Percentiles rank a stretch among this genome's conserved stretches.
Evolutionary conservation across 1,140 invertebrate species (phyloP).

Genomic region (Lepidotrigona ventralis): DNA sequence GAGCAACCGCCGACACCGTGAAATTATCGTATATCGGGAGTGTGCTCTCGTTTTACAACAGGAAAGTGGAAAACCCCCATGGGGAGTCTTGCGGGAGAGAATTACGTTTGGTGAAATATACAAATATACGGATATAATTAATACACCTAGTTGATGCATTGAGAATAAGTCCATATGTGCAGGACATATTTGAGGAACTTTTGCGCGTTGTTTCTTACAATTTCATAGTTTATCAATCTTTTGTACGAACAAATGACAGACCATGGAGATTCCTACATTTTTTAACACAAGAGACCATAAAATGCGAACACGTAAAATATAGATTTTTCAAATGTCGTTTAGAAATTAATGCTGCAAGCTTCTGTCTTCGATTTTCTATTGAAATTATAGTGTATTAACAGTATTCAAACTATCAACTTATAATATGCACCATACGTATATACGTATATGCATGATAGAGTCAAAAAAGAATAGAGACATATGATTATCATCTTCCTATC

Average conservation of each 20-base stretch:
- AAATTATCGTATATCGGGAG: constrained; percentile 28
- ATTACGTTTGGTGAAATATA: not conserved
- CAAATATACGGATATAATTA: not conserved
- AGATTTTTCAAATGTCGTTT: too few relatives aligned
- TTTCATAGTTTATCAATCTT: not conserved
- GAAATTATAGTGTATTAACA: too few relatives aligned
- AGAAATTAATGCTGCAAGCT: too few relatives aligned
- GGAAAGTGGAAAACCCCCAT: not conserved
- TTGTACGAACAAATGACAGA: too few relatives aligned
- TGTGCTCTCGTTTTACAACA: not conserved
- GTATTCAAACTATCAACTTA: too few relatives aligned
- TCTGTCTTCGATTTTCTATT: too few relatives aligned
- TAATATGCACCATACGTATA: too few relatives aligned
- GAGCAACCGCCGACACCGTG: constrained; percentile 52
- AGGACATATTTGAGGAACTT: not conserved
- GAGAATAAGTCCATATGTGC: not conserved
- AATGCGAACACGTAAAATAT: too few relatives aligned
- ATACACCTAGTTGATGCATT: not conserved
- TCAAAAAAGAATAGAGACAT: not conserved
- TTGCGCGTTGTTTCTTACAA: not conserved
- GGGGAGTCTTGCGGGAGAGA: not conserved
- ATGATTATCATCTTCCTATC: not conserved
- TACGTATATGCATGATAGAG: too few relatives aligned
- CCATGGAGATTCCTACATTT: too few relatives aligned
- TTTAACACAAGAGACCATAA: too few relatives aligned